Conservation (phyloP, 2,797 vertebrate genomes). For the Rhyacichthys aspro region DNA sequence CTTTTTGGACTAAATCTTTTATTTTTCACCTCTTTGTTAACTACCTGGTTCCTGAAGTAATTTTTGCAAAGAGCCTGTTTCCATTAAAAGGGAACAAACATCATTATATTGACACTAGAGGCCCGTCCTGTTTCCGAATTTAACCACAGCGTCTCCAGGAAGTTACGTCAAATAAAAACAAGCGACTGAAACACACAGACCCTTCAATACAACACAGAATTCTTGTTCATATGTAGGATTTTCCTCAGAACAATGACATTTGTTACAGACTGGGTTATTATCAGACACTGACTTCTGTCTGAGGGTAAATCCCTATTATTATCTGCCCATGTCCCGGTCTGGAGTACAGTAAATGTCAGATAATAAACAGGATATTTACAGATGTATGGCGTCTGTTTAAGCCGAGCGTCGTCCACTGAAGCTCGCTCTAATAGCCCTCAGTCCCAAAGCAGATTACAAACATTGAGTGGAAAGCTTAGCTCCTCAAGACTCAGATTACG, state of each 20-base stretch:
- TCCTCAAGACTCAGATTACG: constrained; percentile 45
- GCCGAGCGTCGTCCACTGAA: constrained; percentile 29
- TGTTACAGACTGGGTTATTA: constrained; percentile 1
- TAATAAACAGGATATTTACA: constrained; percentile 19
- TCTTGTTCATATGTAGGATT: too few relatives aligned
- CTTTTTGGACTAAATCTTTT: too few relatives aligned
- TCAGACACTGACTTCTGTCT: neutral
- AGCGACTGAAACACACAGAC: neutral
- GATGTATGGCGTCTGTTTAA: constrained; percentile 11
- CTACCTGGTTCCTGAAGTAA: too few relatives aligned
- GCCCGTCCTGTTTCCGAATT: too few relatives aligned
- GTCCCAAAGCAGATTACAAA: constrained; percentile 61
- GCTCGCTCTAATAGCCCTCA: constrained; percentile 45
- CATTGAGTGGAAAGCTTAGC: constrained; percentile 56
- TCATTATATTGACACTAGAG: too few relatives aligned
- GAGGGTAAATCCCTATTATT: constrained; percentile 4
- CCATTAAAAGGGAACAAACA: too few relatives aligned
- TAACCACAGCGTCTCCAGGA: too few relatives aligned
- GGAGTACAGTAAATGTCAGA: constrained; percentile 9
- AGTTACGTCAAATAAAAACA: neutral
- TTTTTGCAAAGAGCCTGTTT: too few relatives aligned
- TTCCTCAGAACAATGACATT: too few relatives aligned
- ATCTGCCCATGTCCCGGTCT: neutral
- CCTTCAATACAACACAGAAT: too few relatives aligned
- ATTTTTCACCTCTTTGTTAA: too few relatives aligned